Evolutionary conservation across 2,113 vertebrate species (phyloP), one percentile per base, ranked within the genome.

Genomic region (Megaceryle torquata): DNA sequence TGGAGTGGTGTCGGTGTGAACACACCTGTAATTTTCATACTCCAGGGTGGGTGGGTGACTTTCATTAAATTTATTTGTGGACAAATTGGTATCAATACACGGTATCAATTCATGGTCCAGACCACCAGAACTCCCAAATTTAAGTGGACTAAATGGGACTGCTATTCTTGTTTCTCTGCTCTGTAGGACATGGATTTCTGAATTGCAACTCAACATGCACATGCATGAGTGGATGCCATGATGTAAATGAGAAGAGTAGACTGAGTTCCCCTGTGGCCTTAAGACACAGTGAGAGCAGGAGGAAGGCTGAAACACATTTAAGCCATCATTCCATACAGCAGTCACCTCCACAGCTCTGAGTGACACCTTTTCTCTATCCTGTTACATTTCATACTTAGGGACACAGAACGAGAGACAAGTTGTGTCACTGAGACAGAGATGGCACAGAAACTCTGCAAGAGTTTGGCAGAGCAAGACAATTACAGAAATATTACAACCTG

Each of bases 401-500:
- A 80, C 21, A 25, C 1, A 6, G 25, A 78, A 20, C 1, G 0
- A 89, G 43, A 68, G n/a, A 43, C 11, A 5, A 60, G 8, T 44
- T 13, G 4, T 7, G 12, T 18, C 44, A 72, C 48, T 51, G 35
- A 89, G 60, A 63, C 19, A 78, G 37, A 75, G 26, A 11, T 2
- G 3, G 37, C 67, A 83, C 11, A 53, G 64, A 33, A 92, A 46
- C 11, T n/a, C 56, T 60, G 33, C 29, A 56, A 48, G 17, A 64
- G 0, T 0, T 26, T 37, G 7, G 6, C 44, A 76, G 71, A 76
- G 26, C 48, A 87, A 82, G 39, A 43, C 3, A 4, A 15, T 43
- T 89, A 60, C 31, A 68, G 6, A 26, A 94, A 35, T 76, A 65
- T 61, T 57, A 37, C 10, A 39, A 35, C 5, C 33, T 16, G 10